A percentile compares a stretch with the other conserved stretches of the same genome.
phyloP scores from a whole-genome alignment of 2,113 vertebrate species.

The Nicator chloris region DNA sequence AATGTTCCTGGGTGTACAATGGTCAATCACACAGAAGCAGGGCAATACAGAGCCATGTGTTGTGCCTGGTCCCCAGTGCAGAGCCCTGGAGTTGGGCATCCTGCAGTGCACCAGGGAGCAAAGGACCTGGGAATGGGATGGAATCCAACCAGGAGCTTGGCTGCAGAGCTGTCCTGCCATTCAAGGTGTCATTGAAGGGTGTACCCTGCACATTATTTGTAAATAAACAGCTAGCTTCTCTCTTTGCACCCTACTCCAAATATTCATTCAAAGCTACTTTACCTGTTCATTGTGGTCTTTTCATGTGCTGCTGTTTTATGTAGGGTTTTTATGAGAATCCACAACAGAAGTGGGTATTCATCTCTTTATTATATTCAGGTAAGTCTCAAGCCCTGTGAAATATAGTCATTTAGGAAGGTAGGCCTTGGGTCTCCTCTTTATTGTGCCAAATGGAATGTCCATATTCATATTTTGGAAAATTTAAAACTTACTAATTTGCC shows the following conservation, averaged over 20 bases:
- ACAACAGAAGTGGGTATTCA: neutral
- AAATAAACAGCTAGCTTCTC: neutral
- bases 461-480: slow-evolving; percentile 44
- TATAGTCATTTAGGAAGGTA: neutral
- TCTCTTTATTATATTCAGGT: neutral
- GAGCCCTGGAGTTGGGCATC: neutral
- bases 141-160: neutral
- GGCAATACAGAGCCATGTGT: neutral
- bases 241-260: neutral
- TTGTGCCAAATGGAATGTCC: neutral
- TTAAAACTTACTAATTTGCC: slow-evolving; percentile 64
- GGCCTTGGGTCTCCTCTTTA: neutral
- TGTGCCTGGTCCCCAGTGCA: neutral
- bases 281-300: neutral
- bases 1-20: neutral
- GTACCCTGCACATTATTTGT: neutral
- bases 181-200: neutral
- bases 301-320: neutral
- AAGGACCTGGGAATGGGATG: neutral
- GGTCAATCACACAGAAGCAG: neutral
- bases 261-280: neutral
- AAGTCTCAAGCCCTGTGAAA: neutral
- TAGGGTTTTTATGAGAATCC: neutral
- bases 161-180: neutral
- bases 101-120: neutral